These are phyloP conservation scores for Opisthocomus hoazin DNA, from an alignment of 2,113 vertebrate species.

Conservation along the genomic window DNA sequence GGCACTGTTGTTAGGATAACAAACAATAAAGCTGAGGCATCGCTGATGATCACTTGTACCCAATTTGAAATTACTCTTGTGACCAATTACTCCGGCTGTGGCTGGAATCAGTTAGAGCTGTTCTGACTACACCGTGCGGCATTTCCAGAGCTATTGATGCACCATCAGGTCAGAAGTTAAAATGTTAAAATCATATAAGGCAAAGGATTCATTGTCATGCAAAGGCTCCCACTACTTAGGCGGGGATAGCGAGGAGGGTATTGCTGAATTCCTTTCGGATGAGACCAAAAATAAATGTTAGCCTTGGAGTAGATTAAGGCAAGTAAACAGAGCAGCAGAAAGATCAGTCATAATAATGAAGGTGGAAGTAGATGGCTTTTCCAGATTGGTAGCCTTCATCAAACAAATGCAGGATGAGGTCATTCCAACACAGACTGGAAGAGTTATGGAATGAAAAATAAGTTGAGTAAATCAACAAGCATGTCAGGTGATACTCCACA, in stretches of 20 bases:
- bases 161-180: background rate
- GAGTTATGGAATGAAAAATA: slow-evolving; percentile 33
- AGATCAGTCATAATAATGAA: slow-evolving; percentile 27
- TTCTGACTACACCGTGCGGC: background rate
- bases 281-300: background rate
- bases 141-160: background rate
- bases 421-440: background rate
- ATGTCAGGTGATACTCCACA: background rate
- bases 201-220: background rate
- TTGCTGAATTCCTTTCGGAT: background rate
- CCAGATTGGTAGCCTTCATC: slow-evolving; percentile 37
- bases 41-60: background rate
- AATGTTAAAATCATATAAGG: rapidly evolving
- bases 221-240: background rate
- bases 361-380: background rate
- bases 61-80: background rate
- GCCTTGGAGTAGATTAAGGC: slow-evolving; percentile 34
- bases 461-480: slow-evolving; percentile 20
- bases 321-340: background rate
- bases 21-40: background rate
- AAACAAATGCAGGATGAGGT: slow-evolving; percentile 17
- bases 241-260: background rate
- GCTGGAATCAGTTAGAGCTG: background rate
- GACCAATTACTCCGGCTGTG: background rate
- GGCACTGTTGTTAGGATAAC: background rate